A percentile compares a stretch with the other conserved stretches of the same genome.
Conservation (phyloP, 2,888 invertebrate genomes). For the Acrobasis suavella region DNA sequence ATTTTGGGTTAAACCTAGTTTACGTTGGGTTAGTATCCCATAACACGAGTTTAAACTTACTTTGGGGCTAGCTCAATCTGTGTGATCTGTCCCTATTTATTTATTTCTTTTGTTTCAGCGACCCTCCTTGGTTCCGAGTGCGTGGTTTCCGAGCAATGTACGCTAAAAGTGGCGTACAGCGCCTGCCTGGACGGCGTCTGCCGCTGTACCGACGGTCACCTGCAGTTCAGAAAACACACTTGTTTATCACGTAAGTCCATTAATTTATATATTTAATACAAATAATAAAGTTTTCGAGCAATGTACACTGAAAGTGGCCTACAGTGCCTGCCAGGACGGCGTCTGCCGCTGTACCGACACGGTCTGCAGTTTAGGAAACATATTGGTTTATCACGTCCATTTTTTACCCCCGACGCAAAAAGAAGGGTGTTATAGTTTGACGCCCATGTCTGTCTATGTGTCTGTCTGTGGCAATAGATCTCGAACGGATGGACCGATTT, state of each 20-base stretch:
- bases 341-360: slow-evolving; percentile 91
- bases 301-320: slow-evolving; percentile 93
- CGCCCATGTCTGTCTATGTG: too few relatives aligned
- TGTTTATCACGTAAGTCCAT: slow-evolving; percentile 92
- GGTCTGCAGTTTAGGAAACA: slow-evolving; percentile 94
- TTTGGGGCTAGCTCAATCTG: too few relatives aligned
- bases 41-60: too few relatives aligned
- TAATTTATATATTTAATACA: too few relatives aligned
- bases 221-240: slow-evolving; percentile 94
- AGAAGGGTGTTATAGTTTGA: too few relatives aligned
- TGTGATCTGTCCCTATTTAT: too few relatives aligned
- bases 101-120: slow-evolving; percentile 88
- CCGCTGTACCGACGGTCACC: slow-evolving; percentile 91
- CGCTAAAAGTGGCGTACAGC: slow-evolving; percentile 93
- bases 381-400: slow-evolving; percentile 95
- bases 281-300: slow-evolving; percentile 93
- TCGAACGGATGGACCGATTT: too few relatives aligned
- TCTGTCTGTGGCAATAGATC: too few relatives aligned
- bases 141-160: slow-evolving; percentile 91
- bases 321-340: slow-evolving; percentile 92
- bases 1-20: too few relatives aligned
- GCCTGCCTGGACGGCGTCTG: slow-evolving; percentile 92
- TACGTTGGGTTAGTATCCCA: too few relatives aligned
- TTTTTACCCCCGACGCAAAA: too few relatives aligned
- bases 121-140: slow-evolving; percentile 93